Base-by-base conservation (phyloP, 1,140 invertebrate genomes). In the Mya arenaria region DNA sequence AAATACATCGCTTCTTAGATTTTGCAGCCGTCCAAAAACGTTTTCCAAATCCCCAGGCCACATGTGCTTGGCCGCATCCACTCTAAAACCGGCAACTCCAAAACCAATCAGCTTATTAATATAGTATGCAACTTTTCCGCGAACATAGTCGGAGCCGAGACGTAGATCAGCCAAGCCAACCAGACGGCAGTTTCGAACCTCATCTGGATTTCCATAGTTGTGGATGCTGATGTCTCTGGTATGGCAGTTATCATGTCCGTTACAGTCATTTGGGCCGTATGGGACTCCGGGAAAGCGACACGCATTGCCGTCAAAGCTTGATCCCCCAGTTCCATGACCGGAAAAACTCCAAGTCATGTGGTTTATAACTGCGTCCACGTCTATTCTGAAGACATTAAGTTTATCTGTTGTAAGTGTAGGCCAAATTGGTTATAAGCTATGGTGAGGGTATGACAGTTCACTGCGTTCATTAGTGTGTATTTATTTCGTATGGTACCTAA, bases 351-450 rank as follows among this genome's bases (percentile, higher is more conserved):
- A 96, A 13, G 95, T 95, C 97, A 98, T 98, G 91, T 98, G 97
- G 89, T 98, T 98, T 39, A 98, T 93, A 2, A 98, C 94, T 0
- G 95, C 94, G 91, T 98, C 97, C 0, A 96, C 96, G 88, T 97
- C 97, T 82, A 98, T 96, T 87, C 96, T 96, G 89, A n/a, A n/a
- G n/a, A n/a, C n/a, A n/a, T n/a, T n/a, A n/a, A n/a, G n/a, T n/a
- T n/a, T n/a, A n/a, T n/a, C n/a, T n/a, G n/a, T n/a, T n/a, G n/a
- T n/a, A n/a, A n/a, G n/a, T n/a, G n/a, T n/a, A n/a, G n/a, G n/a
- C n/a, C n/a, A n/a, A n/a, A n/a, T n/a, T n/a, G n/a, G n/a, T n/a
- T n/a, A n/a, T n/a, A n/a, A n/a, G n/a, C n/a, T n/a, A n/a, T n/a
- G n/a, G n/a, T n/a, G n/a, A n/a, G n/a, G n/a, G n/a, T n/a, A n/a